A percentile compares a stretch with the other conserved stretches of the same genome.
Conservation (phyloP, 1,140 invertebrate genomes). For the Bradynema listronoti region DNA sequence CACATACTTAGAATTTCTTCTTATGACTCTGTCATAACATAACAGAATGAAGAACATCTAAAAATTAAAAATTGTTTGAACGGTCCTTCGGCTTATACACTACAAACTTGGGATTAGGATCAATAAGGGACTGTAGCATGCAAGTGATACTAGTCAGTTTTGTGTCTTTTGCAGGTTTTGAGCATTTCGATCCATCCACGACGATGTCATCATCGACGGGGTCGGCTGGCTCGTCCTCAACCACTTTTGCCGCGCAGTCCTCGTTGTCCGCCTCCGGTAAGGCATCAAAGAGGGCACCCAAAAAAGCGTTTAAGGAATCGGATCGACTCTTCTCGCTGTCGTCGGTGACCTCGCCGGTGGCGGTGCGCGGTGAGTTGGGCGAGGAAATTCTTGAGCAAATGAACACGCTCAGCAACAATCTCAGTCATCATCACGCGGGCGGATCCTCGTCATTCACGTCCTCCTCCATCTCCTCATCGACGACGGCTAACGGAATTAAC, state of each 20-base stretch:
- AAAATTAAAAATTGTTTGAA: no score
- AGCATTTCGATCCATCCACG: constrained; percentile 1
- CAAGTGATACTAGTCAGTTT: no score
- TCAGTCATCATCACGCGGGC: not conserved
- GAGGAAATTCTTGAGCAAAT: constrained; percentile 3
- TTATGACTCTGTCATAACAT: no score
- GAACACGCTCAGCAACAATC: not conserved
- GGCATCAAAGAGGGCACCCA: constrained; percentile 30
- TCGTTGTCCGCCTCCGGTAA: constrained; percentile 33
- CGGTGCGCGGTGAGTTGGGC: constrained; percentile 3
- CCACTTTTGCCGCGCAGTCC: no score
- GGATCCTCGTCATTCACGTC: no score
- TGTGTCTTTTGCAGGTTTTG: not conserved
- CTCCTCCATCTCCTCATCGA: no score
- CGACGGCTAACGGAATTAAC: not conserved
- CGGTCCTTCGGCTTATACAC: no score
- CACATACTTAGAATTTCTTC: no score
- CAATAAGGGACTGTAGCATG: no score
- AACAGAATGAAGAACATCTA: no score
- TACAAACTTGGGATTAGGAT: no score
- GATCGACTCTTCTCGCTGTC: constrained; percentile 27
- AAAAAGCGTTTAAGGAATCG: constrained; percentile 26
- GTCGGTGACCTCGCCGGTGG: constrained; percentile 32
- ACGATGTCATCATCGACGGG: constrained; percentile 21
- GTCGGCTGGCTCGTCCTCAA: not conserved